Evolutionary conservation across 2,888 invertebrate species (phyloP), one percentile per base, ranked within the genome.

Genomic region (Cybosia mesomella): DNA sequence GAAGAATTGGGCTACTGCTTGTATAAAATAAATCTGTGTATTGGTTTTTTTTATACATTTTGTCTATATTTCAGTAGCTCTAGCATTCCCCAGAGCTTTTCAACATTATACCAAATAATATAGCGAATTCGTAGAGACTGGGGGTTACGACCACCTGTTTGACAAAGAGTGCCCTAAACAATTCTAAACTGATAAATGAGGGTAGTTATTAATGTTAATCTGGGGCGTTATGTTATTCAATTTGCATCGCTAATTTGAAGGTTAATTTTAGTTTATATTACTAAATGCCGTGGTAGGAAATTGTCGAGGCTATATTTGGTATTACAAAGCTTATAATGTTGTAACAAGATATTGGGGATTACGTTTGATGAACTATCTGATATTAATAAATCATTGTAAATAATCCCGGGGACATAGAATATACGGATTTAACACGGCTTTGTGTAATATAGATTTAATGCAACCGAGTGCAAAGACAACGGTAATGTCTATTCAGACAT

Each of bases 201-300:
- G 54, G 55, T 55, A 49, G 59, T 75, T 54, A 66, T 59, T 65
- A 77, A 64, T 68, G 66, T 43, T 68, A 74, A 74, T 72, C 69
- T 74, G 70, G 34, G 59, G 49, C 43, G 66, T 69, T 66, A 73
- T 73, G 70, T 77, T 72, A 71, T 71, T 70, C 61, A 73, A 77
- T 77, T 80, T 79, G 68, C 74, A 77, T 76, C 53, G 8, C 21
- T 67, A 75, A 72, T 72, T 66, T 61, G 64, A 74, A 73, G 68
- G 32, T 54, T 66, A 71, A 66, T 68, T 61, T 62, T 68, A 64
- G 71, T 75, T 67, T 39, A 68, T 21, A 60, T 58, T 66, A 43
- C 68, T 62, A 54, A 65, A 68, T 8, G 58, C 5, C 1, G 22
- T 34, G 34, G 8, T 63, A 68, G 64, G 22, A 32, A 73, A 73